Base-by-base conservation (phyloP, 1,140 invertebrate species). In the Musca vetustissima region DNA sequence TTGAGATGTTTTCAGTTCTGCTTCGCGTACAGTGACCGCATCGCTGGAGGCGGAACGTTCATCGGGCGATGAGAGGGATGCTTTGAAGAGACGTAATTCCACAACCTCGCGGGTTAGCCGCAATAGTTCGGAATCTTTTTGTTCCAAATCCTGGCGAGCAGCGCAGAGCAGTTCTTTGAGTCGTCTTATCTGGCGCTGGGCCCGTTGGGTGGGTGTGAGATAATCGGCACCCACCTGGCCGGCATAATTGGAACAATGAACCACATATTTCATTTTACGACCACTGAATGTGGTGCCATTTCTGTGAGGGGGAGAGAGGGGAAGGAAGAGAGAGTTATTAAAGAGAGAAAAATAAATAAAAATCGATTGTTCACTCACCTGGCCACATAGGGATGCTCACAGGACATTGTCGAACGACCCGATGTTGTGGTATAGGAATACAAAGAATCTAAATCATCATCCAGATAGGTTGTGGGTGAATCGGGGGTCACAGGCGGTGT, bases 181-280 rank as follows among this genome's bases (percentile, higher is more conserved):
- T 64, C 89, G 88, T 57, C 90, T 86, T 19, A 95, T 89, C 83
- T 93, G 91, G 72, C 88, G 86, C 74, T 92, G 89, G 8, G 92
- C 91, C 71, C 93, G 84, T 78, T 95, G 93, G 1, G 93, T 94
- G 3, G 93, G 93, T 48, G 93, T 94, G 24, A 95, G 84, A 81
- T 95, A 95, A 75, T 93, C 91, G 57, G 92, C 89, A 11, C 87
- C 89, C 65, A 88, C 86, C 43, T 90, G 86, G 0, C 88, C 88
- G n/a, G 88, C 87, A 80, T 92, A 89, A 71, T 90, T 89, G 14
- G 90, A 91, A 78, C 92, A 94, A 80, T 94, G 92, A 25, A 94
- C 87, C 28, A 93, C 90, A 79, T 93, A 93, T 73, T 90, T 90
- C 80, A 88, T 90, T 61, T 87, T 87, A 47, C 87, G 82, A 13